These are phyloP conservation scores for Tetheella fluctuosa DNA, from an alignment of 2,888 invertebrate species.

Conservation along the genomic window DNA sequence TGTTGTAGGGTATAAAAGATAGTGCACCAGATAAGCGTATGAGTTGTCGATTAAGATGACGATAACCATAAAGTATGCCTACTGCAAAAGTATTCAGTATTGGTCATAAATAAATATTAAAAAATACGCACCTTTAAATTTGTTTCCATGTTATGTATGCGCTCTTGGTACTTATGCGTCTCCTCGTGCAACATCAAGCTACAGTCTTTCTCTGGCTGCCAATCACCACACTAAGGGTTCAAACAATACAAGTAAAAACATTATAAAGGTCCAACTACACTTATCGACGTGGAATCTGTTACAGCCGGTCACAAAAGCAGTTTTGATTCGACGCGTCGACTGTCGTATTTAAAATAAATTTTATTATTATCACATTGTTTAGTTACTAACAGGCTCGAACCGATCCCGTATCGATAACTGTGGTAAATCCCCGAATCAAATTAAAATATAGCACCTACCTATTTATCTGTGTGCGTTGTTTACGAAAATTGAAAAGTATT, in stretches of 20 bases:
- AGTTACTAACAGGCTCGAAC: neutral
- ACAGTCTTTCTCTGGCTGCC: constrained; percentile 66
- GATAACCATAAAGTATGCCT: too few relatives aligned
- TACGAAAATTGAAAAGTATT: constrained; percentile 34
- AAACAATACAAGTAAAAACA: constrained; percentile 16
- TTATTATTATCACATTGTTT: too few relatives aligned
- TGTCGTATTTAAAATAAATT: too few relatives aligned
- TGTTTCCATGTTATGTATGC: constrained; percentile 59
- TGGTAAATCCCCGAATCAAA: neutral
- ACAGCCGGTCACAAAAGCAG: neutral
- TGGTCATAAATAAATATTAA: too few relatives aligned
- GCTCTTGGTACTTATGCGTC: constrained; percentile 51
- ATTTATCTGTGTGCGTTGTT: neutral
- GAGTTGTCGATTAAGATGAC: too few relatives aligned
- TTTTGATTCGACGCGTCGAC: too few relatives aligned
- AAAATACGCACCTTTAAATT: constrained; percentile 53
- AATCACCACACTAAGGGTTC: constrained; percentile 58
- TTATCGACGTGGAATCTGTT: neutral
- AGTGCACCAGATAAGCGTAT: too few relatives aligned
- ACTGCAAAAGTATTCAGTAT: too few relatives aligned
- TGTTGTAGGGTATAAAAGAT: too few relatives aligned
- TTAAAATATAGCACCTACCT: neutral
- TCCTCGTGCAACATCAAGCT: constrained; percentile 46
- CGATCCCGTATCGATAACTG: neutral
- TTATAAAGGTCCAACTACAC: constrained; percentile 8